Base-by-base conservation (phyloP, 2,888 invertebrate genomes). In the Chironomus tentans region DNA sequence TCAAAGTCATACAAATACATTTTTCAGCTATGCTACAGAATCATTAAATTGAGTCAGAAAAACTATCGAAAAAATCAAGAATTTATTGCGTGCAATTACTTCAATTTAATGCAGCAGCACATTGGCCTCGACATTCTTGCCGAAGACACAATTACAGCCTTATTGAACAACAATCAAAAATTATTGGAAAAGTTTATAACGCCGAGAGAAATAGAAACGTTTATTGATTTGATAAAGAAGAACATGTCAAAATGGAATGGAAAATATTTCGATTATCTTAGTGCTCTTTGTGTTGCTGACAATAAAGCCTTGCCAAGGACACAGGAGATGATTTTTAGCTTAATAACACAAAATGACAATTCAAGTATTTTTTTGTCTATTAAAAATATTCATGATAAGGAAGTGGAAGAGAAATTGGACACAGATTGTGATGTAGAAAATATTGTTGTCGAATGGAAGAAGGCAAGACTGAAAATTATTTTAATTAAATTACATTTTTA, bases 21-120 rank as follows among this genome's bases (percentile, higher is more conserved):
- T 82, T 99, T 98, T 83, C 88, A 98, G 28, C 87, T 99, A 10
- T 98, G 98, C 83, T 99, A 99, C 85, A 88, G 98, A 78, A 95
- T 98, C 80, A 86, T 99, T 77, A 87, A 95, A 79, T 88, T 98
- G 21, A 96, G 98, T 76, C 98, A 98, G 82, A 97, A 98, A 82
- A 96, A 97, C 83, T 99, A 99, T 81, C 87, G 98, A 78, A 98
- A 98, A 85, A 99, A 99, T 86, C 98, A 98, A 92, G 99, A 99
- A 86, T 96, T 98, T 83, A 97, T 99, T 80, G 98, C 99, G 12
- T 56, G 56, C 13, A 97, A 97, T 83, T 95, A 98, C 85, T 98
- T 99, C 85, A 97, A 97, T 47, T 94, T 99, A 82, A 99, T 99
- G 97, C 99, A 99, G 85, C 97, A 97, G 82, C 98, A 99, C 87